Evolutionary conservation across 2,888 invertebrate genomes (phyloP), one percentile per base, ranked within the genome.

Genomic region (Nomada goodeniana): DNA sequence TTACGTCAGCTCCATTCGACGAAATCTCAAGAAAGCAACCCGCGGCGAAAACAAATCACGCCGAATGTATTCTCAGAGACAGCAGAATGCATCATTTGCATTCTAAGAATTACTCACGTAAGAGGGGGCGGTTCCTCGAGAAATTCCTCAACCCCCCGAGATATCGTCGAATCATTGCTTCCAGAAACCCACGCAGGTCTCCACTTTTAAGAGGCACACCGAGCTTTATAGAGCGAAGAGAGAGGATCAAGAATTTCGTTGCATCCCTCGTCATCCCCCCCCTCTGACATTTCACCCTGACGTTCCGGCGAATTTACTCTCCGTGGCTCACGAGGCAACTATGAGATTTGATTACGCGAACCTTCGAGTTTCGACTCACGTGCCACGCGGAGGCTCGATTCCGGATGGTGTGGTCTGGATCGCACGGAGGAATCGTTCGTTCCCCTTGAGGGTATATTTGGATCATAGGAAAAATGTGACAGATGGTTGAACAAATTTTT

Each of bases 311-410:
- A 84, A 82, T 82, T 76, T 50, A 65, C 63, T 67, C 73, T 26
- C 53, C 23, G 63, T 44, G 55, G 65, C 73, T 72, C 75, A 75
- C 29, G 57, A 67, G 70, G 70, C 76, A 81, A 64, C 78, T 55
- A 11, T 23, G 50, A 79, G 76, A 84, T 85, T 84, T 79, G 84
- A 85, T 84, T 84, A 82, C 64, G 73, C 61, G 57, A 70, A 42
- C 59, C 60, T 75, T 52, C 42, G 61, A 81, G 50, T 82, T 79
- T 78, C 76, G 71, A 59, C 71, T 76, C 78, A 80, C 78, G 78
- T 84, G 79, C 74, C 70, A 76, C 50, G 72, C 26, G 52, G 52
- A 52, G 77, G 76, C 78, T 82, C 82, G 73, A 75, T 72, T 72
- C 60, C 60, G 47, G 47, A 61, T 59, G 47, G 53, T 42, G 61